Percentiles rank a stretch among this genome's conserved stretches.
Evolutionary conservation across 2,797 vertebrate species (phyloP).

Genomic region (Sebastes minor): DNA sequence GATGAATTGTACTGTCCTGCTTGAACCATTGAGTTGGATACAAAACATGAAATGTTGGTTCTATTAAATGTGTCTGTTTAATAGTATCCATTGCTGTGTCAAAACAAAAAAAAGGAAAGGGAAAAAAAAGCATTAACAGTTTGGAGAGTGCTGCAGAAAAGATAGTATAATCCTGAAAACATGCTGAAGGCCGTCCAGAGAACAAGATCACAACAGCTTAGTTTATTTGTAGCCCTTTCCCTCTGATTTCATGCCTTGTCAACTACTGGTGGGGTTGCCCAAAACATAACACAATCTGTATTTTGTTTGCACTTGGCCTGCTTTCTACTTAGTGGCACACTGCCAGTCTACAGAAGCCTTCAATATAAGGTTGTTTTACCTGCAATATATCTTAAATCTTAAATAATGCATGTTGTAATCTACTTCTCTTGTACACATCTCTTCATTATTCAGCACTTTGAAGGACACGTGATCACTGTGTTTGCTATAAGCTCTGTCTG

Average conservation of each 20-base stretch:
- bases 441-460: neutral
- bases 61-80: neutral
- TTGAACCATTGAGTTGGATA: neutral
- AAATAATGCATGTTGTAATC: neutral
- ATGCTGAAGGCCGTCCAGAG: conserved; percentile 34
- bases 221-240: conserved; percentile 50
- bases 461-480: neutral
- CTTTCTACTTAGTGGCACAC: conserved; percentile 31
- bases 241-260: conserved; percentile 57
- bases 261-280: conserved; percentile 6
- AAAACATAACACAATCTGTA: conserved; percentile 28
- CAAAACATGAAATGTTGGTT: neutral
- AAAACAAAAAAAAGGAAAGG: neutral
- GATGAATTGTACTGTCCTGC: neutral
- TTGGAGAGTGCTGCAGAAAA: conserved; percentile 3
- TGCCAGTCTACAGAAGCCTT: conserved; percentile 19
- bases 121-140: neutral
- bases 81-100: neutral
- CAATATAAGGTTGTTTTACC: conserved; percentile 2
- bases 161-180: conserved; percentile 31
- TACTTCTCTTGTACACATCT: neutral
- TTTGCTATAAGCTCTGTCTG: neutral
- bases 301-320: conserved; percentile 40
- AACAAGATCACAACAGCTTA: conserved; percentile 50
- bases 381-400: neutral